phyloP scores from a whole-genome alignment of 2,888 invertebrate genomes.

The Lottia scabra region DNA sequence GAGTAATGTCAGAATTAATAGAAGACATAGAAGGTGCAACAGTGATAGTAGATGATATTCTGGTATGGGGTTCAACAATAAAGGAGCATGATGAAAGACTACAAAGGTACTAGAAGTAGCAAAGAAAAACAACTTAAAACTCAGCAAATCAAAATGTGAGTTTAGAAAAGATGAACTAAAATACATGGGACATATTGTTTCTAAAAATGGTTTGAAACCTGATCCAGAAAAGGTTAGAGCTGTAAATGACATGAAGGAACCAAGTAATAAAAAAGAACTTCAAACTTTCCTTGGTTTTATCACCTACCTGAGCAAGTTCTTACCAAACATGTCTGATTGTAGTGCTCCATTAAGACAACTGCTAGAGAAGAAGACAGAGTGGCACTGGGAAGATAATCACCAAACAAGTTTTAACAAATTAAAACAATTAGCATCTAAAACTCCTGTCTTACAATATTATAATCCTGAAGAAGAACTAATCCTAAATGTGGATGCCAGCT shows the following conservation, averaged over 20 bases:
- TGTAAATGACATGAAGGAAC: too few relatives aligned
- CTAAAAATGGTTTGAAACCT: too few relatives aligned
- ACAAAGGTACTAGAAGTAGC: background rate
- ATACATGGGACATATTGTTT: slow-evolving; percentile 4
- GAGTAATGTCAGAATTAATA: slow-evolving; percentile 21
- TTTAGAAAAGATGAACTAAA: slow-evolving; percentile 18
- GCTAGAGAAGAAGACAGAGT: slow-evolving; percentile 16
- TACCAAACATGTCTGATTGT: slow-evolving; percentile 23
- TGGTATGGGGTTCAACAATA: slow-evolving; percentile 24
- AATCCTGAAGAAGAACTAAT: background rate
- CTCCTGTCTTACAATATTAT: slow-evolving; percentile 12
- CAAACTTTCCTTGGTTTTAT: slow-evolving; percentile 23
- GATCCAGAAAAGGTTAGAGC: too few relatives aligned
- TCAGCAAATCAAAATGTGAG: slow-evolving; percentile 21
- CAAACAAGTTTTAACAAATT: slow-evolving; percentile 16
- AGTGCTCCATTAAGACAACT: slow-evolving; percentile 26
- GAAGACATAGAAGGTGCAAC: slow-evolving; percentile 26
- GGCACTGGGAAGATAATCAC: slow-evolving; percentile 23
- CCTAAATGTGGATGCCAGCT: too few relatives aligned
- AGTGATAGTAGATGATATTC: slow-evolving; percentile 33
- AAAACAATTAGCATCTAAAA: slow-evolving; percentile 12
- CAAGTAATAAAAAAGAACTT: too few relatives aligned
- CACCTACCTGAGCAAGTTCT: slow-evolving; percentile 23
- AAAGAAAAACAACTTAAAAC: slow-evolving; percentile 2
- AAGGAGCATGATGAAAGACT: slow-evolving; percentile 26